These are phyloP conservation scores for Epinephelus lanceolatus DNA, from an alignment of 2,113 vertebrate genomes.

Conservation along the genomic window DNA sequence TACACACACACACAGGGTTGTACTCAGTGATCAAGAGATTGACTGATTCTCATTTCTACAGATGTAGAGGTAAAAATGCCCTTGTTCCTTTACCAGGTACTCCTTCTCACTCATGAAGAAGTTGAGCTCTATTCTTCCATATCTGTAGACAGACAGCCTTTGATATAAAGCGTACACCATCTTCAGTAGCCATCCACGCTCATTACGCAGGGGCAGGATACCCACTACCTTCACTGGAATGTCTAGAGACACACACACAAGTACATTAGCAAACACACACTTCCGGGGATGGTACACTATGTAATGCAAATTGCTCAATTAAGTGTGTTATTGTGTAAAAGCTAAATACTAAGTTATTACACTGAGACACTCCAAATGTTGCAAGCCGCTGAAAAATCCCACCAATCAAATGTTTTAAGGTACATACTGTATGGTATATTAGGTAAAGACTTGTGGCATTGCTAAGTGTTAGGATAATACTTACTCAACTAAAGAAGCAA, in stretches of 20 bases:
- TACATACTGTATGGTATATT: background rate
- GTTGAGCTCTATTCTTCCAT: conserved; percentile 92
- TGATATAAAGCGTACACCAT: conserved; percentile 89
- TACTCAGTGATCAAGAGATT: background rate
- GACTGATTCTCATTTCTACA: background rate
- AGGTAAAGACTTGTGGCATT: background rate
- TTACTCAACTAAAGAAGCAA: background rate
- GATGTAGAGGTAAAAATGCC: background rate
- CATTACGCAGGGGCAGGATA: conserved; percentile 84
- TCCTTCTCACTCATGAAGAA: conserved; percentile 91
- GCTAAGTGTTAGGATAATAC: background rate
- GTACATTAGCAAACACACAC: conserved; percentile 28
- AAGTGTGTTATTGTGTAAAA: background rate
- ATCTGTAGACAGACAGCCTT: conserved; percentile 88
- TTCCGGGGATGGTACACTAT: background rate
- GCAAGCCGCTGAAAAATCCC: background rate
- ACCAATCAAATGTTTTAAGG: background rate
- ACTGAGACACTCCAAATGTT: background rate
- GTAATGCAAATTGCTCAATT: background rate
- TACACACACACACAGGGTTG: background rate
- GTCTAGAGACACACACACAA: conserved; percentile 77
- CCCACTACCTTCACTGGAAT: conserved; percentile 91
- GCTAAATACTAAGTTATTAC: background rate
- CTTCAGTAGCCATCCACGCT: conserved; percentile 88
- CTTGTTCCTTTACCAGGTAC: conserved; percentile 85